Evolutionary conservation across 2,113 vertebrate species (phyloP).

Genomic region (Polypterus senegalus): DNA sequence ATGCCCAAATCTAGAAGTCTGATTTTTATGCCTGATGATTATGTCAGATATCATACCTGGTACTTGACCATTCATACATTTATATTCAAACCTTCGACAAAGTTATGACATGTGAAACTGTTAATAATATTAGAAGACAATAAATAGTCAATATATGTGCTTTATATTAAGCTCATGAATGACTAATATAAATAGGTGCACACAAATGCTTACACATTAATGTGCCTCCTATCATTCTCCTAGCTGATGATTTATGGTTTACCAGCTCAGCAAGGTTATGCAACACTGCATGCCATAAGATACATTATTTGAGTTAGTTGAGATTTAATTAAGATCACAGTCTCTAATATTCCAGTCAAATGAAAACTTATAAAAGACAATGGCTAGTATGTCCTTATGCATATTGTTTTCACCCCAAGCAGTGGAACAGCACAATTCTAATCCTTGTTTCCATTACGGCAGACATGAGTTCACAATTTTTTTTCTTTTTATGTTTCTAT

Average conservation of each 20-base stretch:
- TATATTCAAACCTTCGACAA: no score
- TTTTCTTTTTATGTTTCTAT: conserved; percentile 62
- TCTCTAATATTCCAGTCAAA: conserved; percentile 82
- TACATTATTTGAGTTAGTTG: conserved; percentile 75
- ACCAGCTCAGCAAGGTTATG: conserved; percentile 65
- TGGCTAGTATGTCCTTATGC: conserved; percentile 63
- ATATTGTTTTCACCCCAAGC: conserved; percentile 75
- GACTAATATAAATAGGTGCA: no score
- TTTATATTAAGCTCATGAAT: no score
- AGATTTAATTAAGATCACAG: conserved; percentile 98
- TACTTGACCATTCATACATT: no score
- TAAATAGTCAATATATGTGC: no score
- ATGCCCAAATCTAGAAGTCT: no score
- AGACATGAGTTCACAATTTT: conserved; percentile 74
- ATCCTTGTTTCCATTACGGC: conserved; percentile 81
- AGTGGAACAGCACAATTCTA: conserved; percentile 67
- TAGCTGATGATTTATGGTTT: conserved; percentile 67
- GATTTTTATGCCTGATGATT: no score
- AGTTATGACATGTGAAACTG: no score
- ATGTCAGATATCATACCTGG: no score
- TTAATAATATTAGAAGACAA: no score
- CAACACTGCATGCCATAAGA: conserved; percentile 74
- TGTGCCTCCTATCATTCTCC: conserved; percentile 46
- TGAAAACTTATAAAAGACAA: conserved; percentile 82
- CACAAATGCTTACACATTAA: conserved; percentile 32